phyloP scores from a whole-genome alignment of 1,140 invertebrate species.

The Sitodiplosis mosellana region DNA sequence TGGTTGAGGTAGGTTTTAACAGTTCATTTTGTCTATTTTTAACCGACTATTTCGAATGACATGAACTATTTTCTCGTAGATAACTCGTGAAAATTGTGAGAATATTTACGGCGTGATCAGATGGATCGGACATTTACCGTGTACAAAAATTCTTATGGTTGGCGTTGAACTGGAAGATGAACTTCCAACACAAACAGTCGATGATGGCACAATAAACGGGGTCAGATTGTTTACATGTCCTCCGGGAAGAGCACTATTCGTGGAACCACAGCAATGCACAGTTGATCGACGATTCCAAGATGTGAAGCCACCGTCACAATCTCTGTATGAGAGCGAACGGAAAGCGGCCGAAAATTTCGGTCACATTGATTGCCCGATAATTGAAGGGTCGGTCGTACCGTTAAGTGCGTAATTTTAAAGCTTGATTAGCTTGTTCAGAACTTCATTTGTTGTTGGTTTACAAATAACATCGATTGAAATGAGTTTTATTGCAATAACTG shows the following conservation, averaged over 20 bases:
- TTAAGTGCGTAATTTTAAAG: constrained; percentile 32
- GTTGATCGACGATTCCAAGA: constrained; percentile 61
- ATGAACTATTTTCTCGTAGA: constrained; percentile 22
- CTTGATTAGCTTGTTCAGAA: not conserved
- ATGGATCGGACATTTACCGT: constrained; percentile 52
- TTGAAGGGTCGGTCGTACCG: constrained; percentile 60
- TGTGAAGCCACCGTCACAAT: constrained; percentile 4
- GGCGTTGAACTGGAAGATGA: constrained; percentile 55
- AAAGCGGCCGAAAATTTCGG: constrained; percentile 14
- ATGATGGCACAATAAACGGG: constrained; percentile 58
- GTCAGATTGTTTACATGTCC: constrained; percentile 51
- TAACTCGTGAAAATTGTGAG: constrained; percentile 13
- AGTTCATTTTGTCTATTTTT: not conserved
- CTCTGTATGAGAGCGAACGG: constrained; percentile 2
- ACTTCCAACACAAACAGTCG: constrained; percentile 33
- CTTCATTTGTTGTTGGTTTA: not conserved
- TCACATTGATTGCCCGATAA: constrained; percentile 50
- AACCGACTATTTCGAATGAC: not conserved
- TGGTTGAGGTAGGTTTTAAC: constrained; percentile 45
- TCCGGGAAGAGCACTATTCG: constrained; percentile 49
- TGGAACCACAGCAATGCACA: constrained; percentile 52
- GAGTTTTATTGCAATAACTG: not conserved
- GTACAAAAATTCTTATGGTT: constrained; percentile 24
- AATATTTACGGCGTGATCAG: constrained; percentile 60
- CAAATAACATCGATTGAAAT: not conserved